phyloP scores from a whole-genome alignment of 2,113 vertebrate species.

The Leuciscus idus region DNA sequence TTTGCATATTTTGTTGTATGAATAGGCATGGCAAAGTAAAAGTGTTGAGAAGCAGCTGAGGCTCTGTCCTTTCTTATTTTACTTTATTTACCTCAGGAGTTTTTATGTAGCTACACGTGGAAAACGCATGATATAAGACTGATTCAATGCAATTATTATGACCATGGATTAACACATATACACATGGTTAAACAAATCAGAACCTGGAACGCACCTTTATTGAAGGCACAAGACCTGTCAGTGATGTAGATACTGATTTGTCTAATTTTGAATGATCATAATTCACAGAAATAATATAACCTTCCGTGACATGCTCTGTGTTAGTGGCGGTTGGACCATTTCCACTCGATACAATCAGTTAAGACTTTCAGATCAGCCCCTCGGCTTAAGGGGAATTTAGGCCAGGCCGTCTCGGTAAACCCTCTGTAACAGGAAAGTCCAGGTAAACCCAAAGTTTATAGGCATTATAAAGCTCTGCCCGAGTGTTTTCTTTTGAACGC shows the following conservation, averaged over 20 bases:
- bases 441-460: conserved; percentile 40
- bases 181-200: too few species aligned
- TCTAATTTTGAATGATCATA: not conserved
- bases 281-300: not conserved
- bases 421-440: conserved; percentile 39
- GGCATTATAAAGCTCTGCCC: conserved; percentile 32
- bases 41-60: too few species aligned
- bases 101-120: too few species aligned
- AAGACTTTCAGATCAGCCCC: conserved; percentile 23
- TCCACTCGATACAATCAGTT: not conserved
- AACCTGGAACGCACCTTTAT: too few species aligned
- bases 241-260: not conserved
- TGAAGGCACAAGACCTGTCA: not conserved
- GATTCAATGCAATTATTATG: too few species aligned
- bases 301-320: not conserved
- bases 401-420: conserved; percentile 37
- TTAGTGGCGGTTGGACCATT: not conserved
- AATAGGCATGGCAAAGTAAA: too few species aligned
- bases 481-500: conserved; percentile 37
- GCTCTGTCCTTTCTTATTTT: too few species aligned
- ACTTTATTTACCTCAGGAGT: too few species aligned
- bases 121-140: too few species aligned
- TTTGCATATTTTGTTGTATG: too few species aligned
- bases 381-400: conserved; percentile 48
- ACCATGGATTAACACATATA: too few species aligned